phyloP scores from a whole-genome alignment of 2,113 vertebrate genomes.

The Gnathonemus echidnorhynchus region DNA sequence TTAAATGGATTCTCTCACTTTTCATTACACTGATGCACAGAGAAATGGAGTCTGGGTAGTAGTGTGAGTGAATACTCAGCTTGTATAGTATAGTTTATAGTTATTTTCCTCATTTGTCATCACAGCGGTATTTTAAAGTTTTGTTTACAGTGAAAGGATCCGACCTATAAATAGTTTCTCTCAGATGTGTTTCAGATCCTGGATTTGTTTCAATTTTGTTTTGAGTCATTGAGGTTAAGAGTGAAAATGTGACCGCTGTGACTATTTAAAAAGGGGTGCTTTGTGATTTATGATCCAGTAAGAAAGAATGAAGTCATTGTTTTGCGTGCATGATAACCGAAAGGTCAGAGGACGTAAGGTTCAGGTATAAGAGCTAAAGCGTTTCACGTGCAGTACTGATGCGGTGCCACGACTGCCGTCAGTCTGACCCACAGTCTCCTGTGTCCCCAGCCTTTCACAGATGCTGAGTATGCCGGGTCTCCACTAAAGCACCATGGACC shows the following conservation, averaged over 20 bases:
- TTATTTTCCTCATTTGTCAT: background rate
- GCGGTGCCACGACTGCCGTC: background rate
- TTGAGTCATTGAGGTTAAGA: background rate
- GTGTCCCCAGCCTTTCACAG: conserved; percentile 10
- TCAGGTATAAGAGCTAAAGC: background rate
- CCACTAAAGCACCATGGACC: conserved; percentile 73
- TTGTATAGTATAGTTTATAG: background rate
- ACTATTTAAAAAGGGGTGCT: background rate
- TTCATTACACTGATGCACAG: background rate
- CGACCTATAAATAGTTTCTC: background rate
- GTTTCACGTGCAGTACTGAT: background rate
- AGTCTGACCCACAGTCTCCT: background rate
- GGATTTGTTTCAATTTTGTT: background rate
- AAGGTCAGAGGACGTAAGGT: background rate
- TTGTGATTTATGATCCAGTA: background rate
- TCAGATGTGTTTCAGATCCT: background rate
- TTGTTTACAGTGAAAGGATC: background rate
- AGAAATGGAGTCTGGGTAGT: background rate
- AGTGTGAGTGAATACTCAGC: background rate
- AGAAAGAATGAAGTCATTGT: background rate
- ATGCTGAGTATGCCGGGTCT: conserved; percentile 55
- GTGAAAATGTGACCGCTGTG: background rate
- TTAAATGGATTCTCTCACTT: background rate
- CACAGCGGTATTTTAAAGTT: background rate
- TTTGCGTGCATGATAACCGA: background rate